Base-by-base conservation (phyloP, 2,113 vertebrate species). In the Dicentrarchus labrax region DNA sequence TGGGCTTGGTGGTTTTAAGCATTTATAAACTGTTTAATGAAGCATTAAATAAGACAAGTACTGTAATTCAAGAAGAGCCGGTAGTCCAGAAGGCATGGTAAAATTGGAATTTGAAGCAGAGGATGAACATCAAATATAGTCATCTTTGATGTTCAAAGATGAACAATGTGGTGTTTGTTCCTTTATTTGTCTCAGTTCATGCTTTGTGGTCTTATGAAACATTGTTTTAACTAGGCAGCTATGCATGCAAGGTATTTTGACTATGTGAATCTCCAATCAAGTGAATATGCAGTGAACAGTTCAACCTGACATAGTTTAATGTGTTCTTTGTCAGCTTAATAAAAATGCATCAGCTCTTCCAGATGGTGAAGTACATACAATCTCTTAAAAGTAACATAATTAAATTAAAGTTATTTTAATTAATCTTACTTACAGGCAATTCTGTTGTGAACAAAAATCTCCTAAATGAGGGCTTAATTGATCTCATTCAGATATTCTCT, bases 41-140 rank as follows among this genome's bases (percentile, higher is more conserved):
- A 72, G 57, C 59, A 59, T 76, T 74, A 47, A 75, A 65, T 48
- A 61, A 24, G n/a, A 82, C 51, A 74, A 68, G 78, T 30, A 50
- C 2, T 41, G 21, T 8, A 41, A 64, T 39, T 72, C 30, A 51
- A 64, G 53, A 53, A 21, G 47, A 48, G 47, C 41, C 30, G 6
- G 15, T 51, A 38, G 48, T 77, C 56, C n/a, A 70, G 60, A 80
- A 61, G 62, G 38, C 38, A 12, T 61, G 57, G n/a, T 50, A 2
- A 74, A 87, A 61, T 41, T 66, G 72, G 62, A 90, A 89, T 80
- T 71, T 79, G 30, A 72, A 84, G 64, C 78, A 30, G 41, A 69
- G 24, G 30, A n/a, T 45, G 48, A 66, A 69, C 39, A 74, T 72
- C 59, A 79, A 57, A 78, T 45, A 72, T 65, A n/a, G 16, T 61